These are phyloP conservation scores for Spodoptera litura DNA, from an alignment of 1,140 invertebrate species.

Conservation along the genomic window DNA sequence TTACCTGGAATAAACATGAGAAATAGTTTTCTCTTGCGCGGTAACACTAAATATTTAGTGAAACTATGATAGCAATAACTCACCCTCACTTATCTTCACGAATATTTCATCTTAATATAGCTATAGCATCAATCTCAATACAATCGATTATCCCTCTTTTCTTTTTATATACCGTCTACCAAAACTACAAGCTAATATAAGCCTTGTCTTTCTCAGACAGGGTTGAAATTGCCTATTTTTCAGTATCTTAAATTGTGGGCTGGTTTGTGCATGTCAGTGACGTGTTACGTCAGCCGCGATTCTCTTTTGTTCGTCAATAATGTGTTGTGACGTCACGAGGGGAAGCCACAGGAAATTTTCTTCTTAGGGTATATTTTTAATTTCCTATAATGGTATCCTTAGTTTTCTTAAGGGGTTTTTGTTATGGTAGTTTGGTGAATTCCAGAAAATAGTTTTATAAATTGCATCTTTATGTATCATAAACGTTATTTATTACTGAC, in stretches of 20 bases:
- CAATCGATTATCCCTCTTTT: slow-evolving; percentile 49
- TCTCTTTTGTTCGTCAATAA: slow-evolving; percentile 59
- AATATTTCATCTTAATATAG: not conserved
- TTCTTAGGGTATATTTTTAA: slow-evolving; percentile 50
- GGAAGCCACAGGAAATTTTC: slow-evolving; percentile 40
- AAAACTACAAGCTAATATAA: not conserved
- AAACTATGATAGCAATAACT: not conserved
- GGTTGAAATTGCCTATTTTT: slow-evolving; percentile 1
- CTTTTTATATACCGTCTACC: not conserved
- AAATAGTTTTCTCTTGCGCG: too few relatives aligned
- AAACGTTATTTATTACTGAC: too few relatives aligned
- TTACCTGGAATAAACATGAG: too few relatives aligned
- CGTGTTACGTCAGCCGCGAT: slow-evolving; percentile 55
- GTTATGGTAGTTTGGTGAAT: not conserved
- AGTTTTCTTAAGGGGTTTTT: slow-evolving; percentile 14
- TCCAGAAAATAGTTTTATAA: not conserved
- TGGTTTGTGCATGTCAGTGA: slow-evolving; percentile 51
- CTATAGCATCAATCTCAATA: slow-evolving; percentile 37
- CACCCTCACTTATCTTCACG: not conserved
- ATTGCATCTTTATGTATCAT: not conserved
- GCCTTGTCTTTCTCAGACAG: not conserved
- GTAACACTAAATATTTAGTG: too few relatives aligned
- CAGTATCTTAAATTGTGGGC: slow-evolving; percentile 13
- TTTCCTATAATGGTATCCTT: slow-evolving; percentile 47
- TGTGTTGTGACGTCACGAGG: slow-evolving; percentile 50